Conservation (phyloP, 2,113 vertebrate species). For the Albula goreensis region DNA sequence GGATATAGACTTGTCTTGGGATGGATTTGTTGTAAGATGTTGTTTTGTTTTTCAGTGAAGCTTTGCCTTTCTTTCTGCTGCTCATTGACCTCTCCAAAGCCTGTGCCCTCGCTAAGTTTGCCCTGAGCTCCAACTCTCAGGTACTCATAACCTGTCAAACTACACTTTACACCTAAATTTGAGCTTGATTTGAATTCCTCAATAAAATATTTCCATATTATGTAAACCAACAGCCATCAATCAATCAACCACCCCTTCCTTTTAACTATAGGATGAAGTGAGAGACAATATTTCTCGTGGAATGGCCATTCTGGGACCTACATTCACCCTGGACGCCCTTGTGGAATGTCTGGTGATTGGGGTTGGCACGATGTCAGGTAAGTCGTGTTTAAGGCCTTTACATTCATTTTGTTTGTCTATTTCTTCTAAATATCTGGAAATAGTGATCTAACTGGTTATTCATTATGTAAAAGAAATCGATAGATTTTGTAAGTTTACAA, state of each 20-base stretch:
- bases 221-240: neutral
- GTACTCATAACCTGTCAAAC: slow-evolving; percentile 52
- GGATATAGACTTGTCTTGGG: neutral
- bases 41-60: slow-evolving; percentile 75
- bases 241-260: neutral
- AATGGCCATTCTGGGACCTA: slow-evolving; percentile 93
- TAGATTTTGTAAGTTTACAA: neutral
- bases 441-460: neutral
- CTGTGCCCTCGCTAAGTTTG: slow-evolving; percentile 90
- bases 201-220: neutral
- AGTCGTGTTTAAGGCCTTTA: neutral
- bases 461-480: neutral
- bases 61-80: slow-evolving; percentile 91
- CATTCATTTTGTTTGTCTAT: neutral
- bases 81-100: slow-evolving; percentile 95
- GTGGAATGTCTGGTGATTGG: slow-evolving; percentile 96
- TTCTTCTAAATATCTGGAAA: neutral
- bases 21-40: neutral
- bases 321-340: slow-evolving; percentile 91
- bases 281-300: slow-evolving; percentile 94
- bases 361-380: slow-evolving; percentile 95
- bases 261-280: slow-evolving; percentile 84
- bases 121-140: slow-evolving; percentile 92
- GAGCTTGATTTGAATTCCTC: neutral
- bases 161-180: neutral